These are phyloP conservation scores for Papilio dardanus DNA, from an alignment of 1,140 invertebrate species.

Conservation along the genomic window DNA sequence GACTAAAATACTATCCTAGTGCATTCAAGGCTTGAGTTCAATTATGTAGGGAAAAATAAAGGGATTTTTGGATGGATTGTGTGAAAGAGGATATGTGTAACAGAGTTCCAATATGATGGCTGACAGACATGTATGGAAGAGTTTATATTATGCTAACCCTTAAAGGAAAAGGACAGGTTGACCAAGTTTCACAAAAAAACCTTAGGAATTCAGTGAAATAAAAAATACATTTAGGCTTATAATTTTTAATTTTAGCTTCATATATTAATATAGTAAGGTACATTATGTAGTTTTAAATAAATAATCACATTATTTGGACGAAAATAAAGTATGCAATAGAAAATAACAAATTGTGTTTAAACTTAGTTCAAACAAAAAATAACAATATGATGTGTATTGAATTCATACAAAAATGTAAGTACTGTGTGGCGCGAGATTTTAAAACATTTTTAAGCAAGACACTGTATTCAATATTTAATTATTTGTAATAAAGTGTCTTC, in stretches of 20 bases:
- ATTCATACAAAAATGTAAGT: slow-evolving; percentile 11
- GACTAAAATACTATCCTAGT: too few species aligned
- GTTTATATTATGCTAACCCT: too few species aligned
- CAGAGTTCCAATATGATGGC: too few species aligned
- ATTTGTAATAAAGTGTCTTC: slow-evolving; percentile 63
- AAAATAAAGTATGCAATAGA: not conserved
- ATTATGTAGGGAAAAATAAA: too few species aligned
- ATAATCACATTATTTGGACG: slow-evolving; percentile 23
- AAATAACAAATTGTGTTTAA: not conserved
- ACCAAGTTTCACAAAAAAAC: too few species aligned
- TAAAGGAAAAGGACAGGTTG: too few species aligned
- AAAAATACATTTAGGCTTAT: not conserved
- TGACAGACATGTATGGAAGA: too few species aligned
- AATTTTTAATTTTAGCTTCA: not conserved
- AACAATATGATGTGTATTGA: not conserved
- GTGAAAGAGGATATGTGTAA: too few species aligned
- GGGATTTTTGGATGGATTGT: too few species aligned
- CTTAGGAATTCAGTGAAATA: not conserved
- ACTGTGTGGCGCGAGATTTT: slow-evolving; percentile 53
- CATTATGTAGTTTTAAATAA: slow-evolving; percentile 12
- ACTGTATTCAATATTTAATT: slow-evolving; percentile 50
- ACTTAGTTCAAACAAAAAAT: slow-evolving; percentile 16
- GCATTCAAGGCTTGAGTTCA: too few species aligned
- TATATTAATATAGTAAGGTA: slow-evolving; percentile 9
- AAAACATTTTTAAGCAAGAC: slow-evolving; percentile 48